Evolutionary conservation across 2,888 invertebrate genomes (phyloP), one percentile per base, ranked within the genome.

Genomic region (Eulithis testata): DNA sequence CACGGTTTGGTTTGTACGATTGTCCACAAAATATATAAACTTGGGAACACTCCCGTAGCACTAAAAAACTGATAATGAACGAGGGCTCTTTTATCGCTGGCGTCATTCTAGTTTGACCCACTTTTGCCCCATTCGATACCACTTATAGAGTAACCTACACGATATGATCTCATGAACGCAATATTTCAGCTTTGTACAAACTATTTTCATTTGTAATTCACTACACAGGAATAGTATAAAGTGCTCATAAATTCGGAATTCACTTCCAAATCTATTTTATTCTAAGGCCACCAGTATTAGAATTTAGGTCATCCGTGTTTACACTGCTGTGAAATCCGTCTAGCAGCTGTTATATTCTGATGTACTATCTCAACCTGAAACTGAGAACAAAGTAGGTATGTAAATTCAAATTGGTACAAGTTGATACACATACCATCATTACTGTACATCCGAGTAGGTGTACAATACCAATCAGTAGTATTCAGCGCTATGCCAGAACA

Each of bases 31-130:
- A 21, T 50, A 47, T 49, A 37, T 36, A 31, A 44, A 31, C 45
- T 45, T 59, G 11, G 58, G 56, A 60, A 47, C 53, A 40, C 60
- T 61, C 59, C 68, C 66, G 65, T 68, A 63, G 61, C 61, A 50
- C 61, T 64, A 53, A 83, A 82, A 84, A 86, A 87, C 86, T 91
- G 89, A 91, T 90, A 90, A 88, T 89, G 85, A 85, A 87, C 85
- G 83, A 88, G 87, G 86, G 87, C 86, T 82, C 84, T 82, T 88
- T 90, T 90, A 90, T 91, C 91, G 89, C 83, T 84, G 82, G 84
- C 91, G 91, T 91, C 91, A 90, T 88, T 77, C 85, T 80, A 83
- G 85, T 85, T 63, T 90, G 92, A 92, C 92, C 92, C 77, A 92
- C 85, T 90, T 92, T 83, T 82, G 76, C 81, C 80, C 82, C 78